A percentile compares a stretch with the other conserved stretches of the same genome.
Evolutionary conservation across 2,113 vertebrate species (phyloP).

Genomic region (Pogona vitticeps): DNA sequence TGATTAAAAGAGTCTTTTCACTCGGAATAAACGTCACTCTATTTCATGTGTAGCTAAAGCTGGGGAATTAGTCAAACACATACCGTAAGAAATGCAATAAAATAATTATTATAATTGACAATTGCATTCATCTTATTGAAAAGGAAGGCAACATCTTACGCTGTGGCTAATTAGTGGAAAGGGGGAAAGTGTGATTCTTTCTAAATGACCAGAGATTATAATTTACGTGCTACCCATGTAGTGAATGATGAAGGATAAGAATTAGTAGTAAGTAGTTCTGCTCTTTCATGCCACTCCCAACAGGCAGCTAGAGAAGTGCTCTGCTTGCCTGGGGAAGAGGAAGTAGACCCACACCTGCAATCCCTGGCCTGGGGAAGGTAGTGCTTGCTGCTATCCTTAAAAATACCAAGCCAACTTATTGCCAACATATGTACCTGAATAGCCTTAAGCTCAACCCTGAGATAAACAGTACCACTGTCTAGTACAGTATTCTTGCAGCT

Average conservation of each 20-base stretch:
- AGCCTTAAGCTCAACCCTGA: neutral
- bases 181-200: neutral
- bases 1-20: neutral
- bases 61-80: neutral
- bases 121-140: neutral
- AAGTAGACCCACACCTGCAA: neutral
- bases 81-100: neutral
- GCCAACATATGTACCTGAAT: no score
- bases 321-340: neutral
- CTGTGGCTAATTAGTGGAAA: neutral
- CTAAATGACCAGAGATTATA: neutral
- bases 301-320: no score
- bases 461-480: neutral
- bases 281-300: neutral
- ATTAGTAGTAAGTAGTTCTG: neutral
- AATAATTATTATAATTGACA: neutral
- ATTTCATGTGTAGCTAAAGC: neutral
- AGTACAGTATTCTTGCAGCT: neutral
- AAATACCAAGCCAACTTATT: neutral
- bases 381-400: neutral
- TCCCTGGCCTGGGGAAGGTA: neutral
- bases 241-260: neutral
- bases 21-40: neutral
- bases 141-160: neutral
- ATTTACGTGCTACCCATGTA: no score